Percentiles rank a stretch among this genome's conserved stretches.
These are phyloP conservation scores for Etia nguti DNA, from an alignment of 2,113 vertebrate genomes.

Conservation along the genomic window DNA sequence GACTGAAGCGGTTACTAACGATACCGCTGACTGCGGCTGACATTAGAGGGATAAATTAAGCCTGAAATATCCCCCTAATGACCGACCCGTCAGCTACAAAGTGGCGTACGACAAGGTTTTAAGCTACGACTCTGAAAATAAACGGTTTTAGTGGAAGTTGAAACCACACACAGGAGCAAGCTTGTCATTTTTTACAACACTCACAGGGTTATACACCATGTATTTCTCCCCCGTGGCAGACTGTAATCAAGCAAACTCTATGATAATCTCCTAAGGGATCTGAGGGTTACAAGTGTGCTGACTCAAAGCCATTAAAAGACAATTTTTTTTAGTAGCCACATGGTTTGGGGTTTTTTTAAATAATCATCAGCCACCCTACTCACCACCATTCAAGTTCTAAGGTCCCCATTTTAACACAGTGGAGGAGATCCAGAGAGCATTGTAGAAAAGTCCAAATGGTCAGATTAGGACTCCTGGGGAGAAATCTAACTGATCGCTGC, in stretches of 20 bases:
- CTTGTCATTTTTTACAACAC: not conserved
- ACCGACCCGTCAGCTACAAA: not conserved
- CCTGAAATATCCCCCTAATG: not conserved
- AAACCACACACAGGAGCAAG: not conserved
- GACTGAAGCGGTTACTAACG: not conserved
- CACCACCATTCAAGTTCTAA: not conserved
- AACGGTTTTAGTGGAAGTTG: not conserved
- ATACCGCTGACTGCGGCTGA: fast-evolving
- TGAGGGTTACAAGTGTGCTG: not conserved
- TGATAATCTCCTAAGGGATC: not conserved
- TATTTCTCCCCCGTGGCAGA: not conserved
- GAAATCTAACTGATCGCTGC: not conserved
- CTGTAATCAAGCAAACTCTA: not conserved
- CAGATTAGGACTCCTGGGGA: not conserved
- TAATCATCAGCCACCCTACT: not conserved
- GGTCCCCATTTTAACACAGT: fast-evolving
- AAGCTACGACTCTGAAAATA: not conserved
- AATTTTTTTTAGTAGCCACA: fast-evolving
- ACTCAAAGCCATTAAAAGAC: not conserved
- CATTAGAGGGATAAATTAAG: not conserved
- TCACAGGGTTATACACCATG: fast-evolving
- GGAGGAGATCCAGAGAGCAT: not conserved
- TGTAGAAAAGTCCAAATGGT: not conserved
- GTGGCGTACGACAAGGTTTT: not conserved
- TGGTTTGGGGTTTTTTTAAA: not conserved